Evolutionary conservation across 37 sponge, comb jelly and placozoan species (phyloP).

Genomic region (Agelas oroides): DNA sequence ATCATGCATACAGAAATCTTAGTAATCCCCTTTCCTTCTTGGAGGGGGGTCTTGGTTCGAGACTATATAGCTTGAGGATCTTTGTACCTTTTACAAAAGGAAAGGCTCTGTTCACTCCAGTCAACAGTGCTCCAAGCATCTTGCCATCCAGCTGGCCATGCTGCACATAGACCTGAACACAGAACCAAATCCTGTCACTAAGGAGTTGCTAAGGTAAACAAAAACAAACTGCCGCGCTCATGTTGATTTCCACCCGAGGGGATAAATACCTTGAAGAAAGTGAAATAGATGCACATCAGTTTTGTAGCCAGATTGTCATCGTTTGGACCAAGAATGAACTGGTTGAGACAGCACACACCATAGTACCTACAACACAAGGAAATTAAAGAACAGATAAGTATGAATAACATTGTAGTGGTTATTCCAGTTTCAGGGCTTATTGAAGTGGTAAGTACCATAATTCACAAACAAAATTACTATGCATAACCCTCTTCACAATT

Average conservation of each 20-base stretch:
- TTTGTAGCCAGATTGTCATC: slow-evolving; percentile 71
- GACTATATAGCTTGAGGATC: too few relatives aligned
- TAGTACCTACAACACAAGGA: slow-evolving; percentile 77
- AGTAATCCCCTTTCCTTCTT: too few relatives aligned
- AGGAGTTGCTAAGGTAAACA: too few relatives aligned
- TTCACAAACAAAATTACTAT: neutral
- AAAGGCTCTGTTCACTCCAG: slow-evolving; percentile 96
- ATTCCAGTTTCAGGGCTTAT: too few relatives aligned
- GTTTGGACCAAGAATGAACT: slow-evolving; percentile 67
- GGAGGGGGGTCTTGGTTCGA: too few relatives aligned
- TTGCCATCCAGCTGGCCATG: slow-evolving; percentile 76
- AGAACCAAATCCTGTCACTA: too few relatives aligned
- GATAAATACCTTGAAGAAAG: slow-evolving; percentile 86
- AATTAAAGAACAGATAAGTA: too few relatives aligned
- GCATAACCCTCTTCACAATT: too few relatives aligned
- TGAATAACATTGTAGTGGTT: too few relatives aligned
- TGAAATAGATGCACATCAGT: slow-evolving; percentile 85
- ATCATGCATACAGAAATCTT: too few relatives aligned
- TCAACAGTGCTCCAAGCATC: slow-evolving; percentile 89
- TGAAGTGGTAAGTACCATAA: neutral
- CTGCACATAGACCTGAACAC: slow-evolving; percentile 63
- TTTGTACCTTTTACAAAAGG: slow-evolving; percentile 90
- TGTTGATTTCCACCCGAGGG: too few relatives aligned
- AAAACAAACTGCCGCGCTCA: too few relatives aligned
- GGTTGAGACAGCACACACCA: slow-evolving; percentile 92